phyloP scores from a whole-genome alignment of 2,888 invertebrate genomes.

The Stenolophus ochropezus region DNA sequence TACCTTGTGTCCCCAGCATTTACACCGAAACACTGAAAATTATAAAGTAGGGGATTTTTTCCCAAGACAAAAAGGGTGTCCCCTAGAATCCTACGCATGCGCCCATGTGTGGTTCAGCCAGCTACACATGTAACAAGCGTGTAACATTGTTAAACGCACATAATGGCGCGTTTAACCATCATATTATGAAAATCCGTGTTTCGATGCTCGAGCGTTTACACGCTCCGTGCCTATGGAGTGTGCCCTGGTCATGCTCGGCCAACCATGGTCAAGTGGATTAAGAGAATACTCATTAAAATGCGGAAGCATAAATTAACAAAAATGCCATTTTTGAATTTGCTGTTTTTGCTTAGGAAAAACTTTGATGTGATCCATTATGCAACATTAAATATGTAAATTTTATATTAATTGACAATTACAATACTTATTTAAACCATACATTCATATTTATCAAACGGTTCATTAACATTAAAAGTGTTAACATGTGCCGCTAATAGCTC shows the following conservation, averaged over 20 bases:
- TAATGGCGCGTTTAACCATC: slow-evolving; percentile 56
- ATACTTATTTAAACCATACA: background rate
- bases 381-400: slow-evolving; percentile 33
- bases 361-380: background rate
- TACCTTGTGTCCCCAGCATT: too few relatives aligned
- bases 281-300: slow-evolving; percentile 56
- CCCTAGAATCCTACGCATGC: background rate
- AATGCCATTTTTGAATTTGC: slow-evolving; percentile 7
- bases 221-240: slow-evolving; percentile 63
- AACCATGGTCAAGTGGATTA: slow-evolving; percentile 63
- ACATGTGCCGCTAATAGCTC: background rate
- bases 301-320: slow-evolving; percentile 57
- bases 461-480: background rate
- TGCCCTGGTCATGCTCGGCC: slow-evolving; percentile 65
- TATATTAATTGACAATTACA: slow-evolving; percentile 27
- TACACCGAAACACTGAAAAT: too few relatives aligned
- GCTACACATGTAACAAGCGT: slow-evolving; percentile 59
- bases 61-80: too few relatives aligned
- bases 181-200: slow-evolving; percentile 57
- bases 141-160: slow-evolving; percentile 59
- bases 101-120: slow-evolving; percentile 23
- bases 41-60: too few relatives aligned
- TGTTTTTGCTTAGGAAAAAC: slow-evolving; percentile 15
- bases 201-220: slow-evolving; percentile 63
- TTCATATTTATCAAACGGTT: background rate